phyloP scores from a whole-genome alignment of 1,140 invertebrate species.

The Oryctes rhinoceros region DNA sequence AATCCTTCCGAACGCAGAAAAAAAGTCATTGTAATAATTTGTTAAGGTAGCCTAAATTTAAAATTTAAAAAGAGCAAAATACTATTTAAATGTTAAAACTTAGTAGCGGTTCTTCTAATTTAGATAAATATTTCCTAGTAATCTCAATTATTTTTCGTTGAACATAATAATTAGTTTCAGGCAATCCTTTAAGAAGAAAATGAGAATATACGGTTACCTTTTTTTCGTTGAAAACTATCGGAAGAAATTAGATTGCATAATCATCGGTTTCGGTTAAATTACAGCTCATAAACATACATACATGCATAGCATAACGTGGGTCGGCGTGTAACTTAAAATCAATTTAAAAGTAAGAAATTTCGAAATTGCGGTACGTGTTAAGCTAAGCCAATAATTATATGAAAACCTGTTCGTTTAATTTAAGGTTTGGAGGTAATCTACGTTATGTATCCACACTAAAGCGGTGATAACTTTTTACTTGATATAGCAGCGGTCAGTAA shows the following conservation, averaged over 20 bases:
- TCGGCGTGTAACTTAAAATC: slow-evolving; percentile 19
- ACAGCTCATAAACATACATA: neutral
- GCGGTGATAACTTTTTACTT: neutral
- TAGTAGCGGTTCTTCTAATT: neutral
- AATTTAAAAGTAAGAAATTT: slow-evolving; percentile 34
- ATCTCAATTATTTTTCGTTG: neutral
- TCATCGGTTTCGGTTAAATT: slow-evolving; percentile 4
- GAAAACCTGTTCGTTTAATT: slow-evolving; percentile 34
- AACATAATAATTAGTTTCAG: neutral
- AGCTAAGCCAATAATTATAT: slow-evolving; percentile 2
- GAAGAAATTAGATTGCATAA: slow-evolving; percentile 16
- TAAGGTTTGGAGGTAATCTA: slow-evolving; percentile 19
- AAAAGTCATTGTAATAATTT: no score
- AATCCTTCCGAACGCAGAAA: no score
- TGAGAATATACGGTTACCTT: neutral
- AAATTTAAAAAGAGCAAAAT: no score
- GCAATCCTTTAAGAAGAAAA: neutral
- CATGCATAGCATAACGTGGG: neutral
- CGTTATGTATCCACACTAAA: slow-evolving; percentile 14
- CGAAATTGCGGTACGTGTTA: slow-evolving; percentile 33
- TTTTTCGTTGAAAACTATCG: neutral
- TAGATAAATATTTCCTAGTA: neutral
- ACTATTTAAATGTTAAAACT: no score
- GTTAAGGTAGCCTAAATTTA: no score
- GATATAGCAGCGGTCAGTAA: neutral